Evolutionary conservation across 1,140 invertebrate genomes (phyloP).

Genomic region (Panagrolaimus sp.): DNA sequence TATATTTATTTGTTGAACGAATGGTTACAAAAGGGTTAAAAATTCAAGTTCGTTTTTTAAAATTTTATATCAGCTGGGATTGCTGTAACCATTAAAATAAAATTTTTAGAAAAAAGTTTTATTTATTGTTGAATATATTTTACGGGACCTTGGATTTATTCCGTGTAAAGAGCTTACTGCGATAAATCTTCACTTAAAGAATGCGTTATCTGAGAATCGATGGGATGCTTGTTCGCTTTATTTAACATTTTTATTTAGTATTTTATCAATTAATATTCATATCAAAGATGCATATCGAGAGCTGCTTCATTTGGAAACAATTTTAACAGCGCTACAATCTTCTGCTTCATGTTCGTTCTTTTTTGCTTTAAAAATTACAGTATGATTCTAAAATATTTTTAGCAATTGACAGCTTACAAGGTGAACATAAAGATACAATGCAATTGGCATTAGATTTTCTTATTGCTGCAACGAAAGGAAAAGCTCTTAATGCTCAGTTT

Average conservation of each 20-base stretch:
- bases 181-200: slow-evolving; percentile 81
- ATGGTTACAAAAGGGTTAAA: slow-evolving; percentile 81
- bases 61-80: not conserved
- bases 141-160: slow-evolving; percentile 94
- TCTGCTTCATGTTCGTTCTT: slow-evolving; percentile 40
- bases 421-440: slow-evolving; percentile 1
- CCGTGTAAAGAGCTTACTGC: slow-evolving; percentile 97
- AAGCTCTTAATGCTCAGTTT: slow-evolving; percentile 38
- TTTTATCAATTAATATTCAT: slow-evolving; percentile 72
- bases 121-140: slow-evolving; percentile 86
- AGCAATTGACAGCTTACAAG: not conserved
- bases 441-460: slow-evolving; percentile 37
- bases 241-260: slow-evolving; percentile 62
- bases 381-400: not conserved
- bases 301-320: slow-evolving; percentile 91
- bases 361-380: not conserved
- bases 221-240: slow-evolving; percentile 60
- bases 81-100: slow-evolving; percentile 24
- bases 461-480: slow-evolving; percentile 36
- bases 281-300: slow-evolving; percentile 97
- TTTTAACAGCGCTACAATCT: slow-evolving; percentile 60
- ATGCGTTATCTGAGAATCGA: slow-evolving; percentile 59
- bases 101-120: slow-evolving; percentile 78
- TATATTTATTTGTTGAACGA: slow-evolving; percentile 89
- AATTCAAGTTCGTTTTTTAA: slow-evolving; percentile 69